Conservation (phyloP, 2,888 invertebrate genomes). For the Drosophila pullipes region DNA sequence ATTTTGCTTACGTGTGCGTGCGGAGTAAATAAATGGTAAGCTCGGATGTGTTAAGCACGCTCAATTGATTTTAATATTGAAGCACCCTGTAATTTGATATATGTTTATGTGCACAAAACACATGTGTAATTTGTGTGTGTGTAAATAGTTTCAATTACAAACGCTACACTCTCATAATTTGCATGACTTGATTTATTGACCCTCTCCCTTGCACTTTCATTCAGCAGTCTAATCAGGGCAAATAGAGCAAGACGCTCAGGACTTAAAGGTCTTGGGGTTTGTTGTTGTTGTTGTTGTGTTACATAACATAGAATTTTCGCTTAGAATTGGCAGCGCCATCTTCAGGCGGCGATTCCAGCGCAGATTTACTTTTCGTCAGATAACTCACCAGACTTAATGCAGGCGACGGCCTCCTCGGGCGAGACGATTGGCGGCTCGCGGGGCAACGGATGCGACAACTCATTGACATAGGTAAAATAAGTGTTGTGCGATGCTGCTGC, state of each 20-base stretch:
- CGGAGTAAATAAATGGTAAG: conserved; percentile 47
- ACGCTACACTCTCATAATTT: conserved; percentile 33
- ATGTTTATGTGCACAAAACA: conserved; percentile 14
- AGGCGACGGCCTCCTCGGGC: conserved; percentile 92
- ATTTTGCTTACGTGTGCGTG: conserved; percentile 27
- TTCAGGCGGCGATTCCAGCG: neutral
- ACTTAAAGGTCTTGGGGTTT: neutral
- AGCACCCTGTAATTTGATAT: conserved; percentile 44
- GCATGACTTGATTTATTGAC: conserved; percentile 32
- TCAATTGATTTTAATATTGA: conserved; percentile 36
- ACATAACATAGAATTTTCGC: conserved; percentile 57
- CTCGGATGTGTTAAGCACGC: conserved; percentile 43
- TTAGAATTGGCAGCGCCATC: neutral
- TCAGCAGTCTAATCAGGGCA: conserved; percentile 18
- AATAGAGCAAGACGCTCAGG: neutral
- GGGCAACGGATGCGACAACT: conserved; percentile 92
- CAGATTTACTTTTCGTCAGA: neutral
- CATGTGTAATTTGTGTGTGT: neutral
- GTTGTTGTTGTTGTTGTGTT: conserved; percentile 30
- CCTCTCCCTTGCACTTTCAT: conserved; percentile 27
- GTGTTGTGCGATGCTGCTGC: conserved; percentile 70
- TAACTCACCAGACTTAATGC: conserved; percentile 91
- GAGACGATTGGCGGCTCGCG: conserved; percentile 90
- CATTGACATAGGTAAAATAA: conserved; percentile 92
- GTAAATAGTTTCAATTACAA: conserved; percentile 50